Evolutionary conservation across 2,797 vertebrate species (phyloP), one percentile per base, ranked within the genome.

Genomic region (Eulemur coronatus): DNA sequence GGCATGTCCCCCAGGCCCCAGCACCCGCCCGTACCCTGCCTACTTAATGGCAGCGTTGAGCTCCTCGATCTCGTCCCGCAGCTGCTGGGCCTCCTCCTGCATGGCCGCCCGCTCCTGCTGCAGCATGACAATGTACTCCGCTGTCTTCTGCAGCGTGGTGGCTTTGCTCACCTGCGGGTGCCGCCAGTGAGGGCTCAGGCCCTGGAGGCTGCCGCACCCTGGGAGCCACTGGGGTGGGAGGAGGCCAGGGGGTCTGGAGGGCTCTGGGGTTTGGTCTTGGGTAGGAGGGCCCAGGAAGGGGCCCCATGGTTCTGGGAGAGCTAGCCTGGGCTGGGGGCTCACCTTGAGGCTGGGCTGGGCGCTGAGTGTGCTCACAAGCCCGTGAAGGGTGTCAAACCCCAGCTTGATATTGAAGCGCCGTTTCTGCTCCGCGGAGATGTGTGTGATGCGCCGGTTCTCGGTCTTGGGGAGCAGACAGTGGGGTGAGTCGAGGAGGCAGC

Each of bases 371-470:
- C 99, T 99, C 98, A 99, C 99, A 26, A 99, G 98, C 97, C 99
- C 99, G 26, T 99, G 99, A 91, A 99, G 98, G 0, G 99, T 99
- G 98, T 99, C 99, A 33, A 99, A 99, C 24, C 99, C 99, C 96
- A 99, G 97, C 98, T 99, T 99, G 98, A 99, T 99, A 98, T 99
- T 99, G 98, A 99, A 99, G 33, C 99, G 99, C 48, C 99, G 98
- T 98, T 99, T 99, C 98, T 99, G 99, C 98, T 99, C 99, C 0
- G 99, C 99, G 0, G 99, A 99, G 98, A 99, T 99, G 98, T 99
- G 99, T 0, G 99, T 99, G 97, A 99, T 99, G 89, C 99, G 99
- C 67, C 99, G 99, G 97, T 96, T 99, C 97, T 99, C 99, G 1
- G 98, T 98, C 99, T 99, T 98, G 43, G 33, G 59, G 82, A 28